Evolutionary conservation across 2,113 vertebrate species (phyloP).

Genomic region (Balaeniceps rex): DNA sequence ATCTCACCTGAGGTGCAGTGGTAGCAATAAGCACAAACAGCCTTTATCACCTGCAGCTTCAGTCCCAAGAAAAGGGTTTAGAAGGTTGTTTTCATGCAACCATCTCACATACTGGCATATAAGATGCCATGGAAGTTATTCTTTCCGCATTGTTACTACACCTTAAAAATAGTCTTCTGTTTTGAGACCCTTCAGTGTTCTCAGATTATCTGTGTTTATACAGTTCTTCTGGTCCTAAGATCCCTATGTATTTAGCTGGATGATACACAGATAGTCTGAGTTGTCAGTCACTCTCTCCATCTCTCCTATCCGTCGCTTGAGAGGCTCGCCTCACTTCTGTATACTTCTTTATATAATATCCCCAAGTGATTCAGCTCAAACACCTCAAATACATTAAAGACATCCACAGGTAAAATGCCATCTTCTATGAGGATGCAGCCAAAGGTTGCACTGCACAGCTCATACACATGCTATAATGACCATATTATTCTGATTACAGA

Average conservation of each 20-base stretch:
- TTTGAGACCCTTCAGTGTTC: neutral
- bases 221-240: neutral
- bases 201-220: slow-evolving; percentile 27
- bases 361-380: neutral
- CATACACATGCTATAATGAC: neutral
- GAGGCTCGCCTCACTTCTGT: neutral
- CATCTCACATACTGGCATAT: neutral
- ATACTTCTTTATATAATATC: neutral
- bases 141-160: neutral
- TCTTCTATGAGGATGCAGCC: neutral
- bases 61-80: neutral
- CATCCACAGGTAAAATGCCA: neutral
- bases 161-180: slow-evolving; percentile 8
- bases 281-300: slow-evolving; percentile 8
- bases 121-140: neutral
- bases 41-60: neutral
- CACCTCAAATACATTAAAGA: neutral
- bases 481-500: slow-evolving; percentile 2
- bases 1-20: neutral
- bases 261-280: slow-evolving; percentile 3
- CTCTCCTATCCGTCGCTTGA: neutral
- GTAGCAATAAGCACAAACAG: neutral
- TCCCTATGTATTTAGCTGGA: neutral
- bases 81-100: neutral
- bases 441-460: neutral